phyloP scores from a whole-genome alignment of 35 echinoderm and acorn worm genomes.

The Holothuria glaberrima region DNA sequence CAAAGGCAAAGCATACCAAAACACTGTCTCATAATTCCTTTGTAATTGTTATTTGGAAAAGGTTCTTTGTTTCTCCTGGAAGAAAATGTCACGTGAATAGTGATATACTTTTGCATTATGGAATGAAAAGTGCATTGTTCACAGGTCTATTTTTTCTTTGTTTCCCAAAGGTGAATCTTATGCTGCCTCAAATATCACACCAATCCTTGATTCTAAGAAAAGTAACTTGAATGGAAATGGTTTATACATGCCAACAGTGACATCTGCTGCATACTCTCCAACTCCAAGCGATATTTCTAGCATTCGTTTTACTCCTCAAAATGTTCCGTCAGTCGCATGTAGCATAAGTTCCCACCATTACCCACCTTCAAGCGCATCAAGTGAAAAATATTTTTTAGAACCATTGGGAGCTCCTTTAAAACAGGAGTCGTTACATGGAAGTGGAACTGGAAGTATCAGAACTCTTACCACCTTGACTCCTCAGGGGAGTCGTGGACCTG shows the following conservation, averaged over 20 bases:
- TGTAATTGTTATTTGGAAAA: too few species aligned
- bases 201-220: slow-evolving; percentile 35
- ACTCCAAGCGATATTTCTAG: slow-evolving; percentile 92
- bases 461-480: slow-evolving; percentile 67
- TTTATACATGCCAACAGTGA: slow-evolving; percentile 37
- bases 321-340: not conserved
- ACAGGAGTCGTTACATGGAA: slow-evolving; percentile 66
- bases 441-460: slow-evolving; percentile 27
- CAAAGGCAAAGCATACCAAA: too few species aligned
- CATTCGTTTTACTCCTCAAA: slow-evolving; percentile 75
- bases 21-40: too few species aligned
- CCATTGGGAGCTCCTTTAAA: slow-evolving; percentile 66
- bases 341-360: slow-evolving; percentile 33
- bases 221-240: slow-evolving; percentile 1
- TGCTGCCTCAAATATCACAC: not conserved
- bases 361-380: slow-evolving; percentile 66
- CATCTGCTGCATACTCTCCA: slow-evolving; percentile 68
- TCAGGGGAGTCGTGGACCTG: slow-evolving; percentile 70
- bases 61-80: too few species aligned
- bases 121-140: too few species aligned
- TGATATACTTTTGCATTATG: too few species aligned
- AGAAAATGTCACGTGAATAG: too few species aligned
- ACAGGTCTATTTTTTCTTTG: not conserved
- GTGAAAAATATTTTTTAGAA: slow-evolving; percentile 71
- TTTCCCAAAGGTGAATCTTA: slow-evolving; percentile 8